phyloP scores from a whole-genome alignment of 2,888 invertebrate genomes.

The Drosophila anomalipes region DNA sequence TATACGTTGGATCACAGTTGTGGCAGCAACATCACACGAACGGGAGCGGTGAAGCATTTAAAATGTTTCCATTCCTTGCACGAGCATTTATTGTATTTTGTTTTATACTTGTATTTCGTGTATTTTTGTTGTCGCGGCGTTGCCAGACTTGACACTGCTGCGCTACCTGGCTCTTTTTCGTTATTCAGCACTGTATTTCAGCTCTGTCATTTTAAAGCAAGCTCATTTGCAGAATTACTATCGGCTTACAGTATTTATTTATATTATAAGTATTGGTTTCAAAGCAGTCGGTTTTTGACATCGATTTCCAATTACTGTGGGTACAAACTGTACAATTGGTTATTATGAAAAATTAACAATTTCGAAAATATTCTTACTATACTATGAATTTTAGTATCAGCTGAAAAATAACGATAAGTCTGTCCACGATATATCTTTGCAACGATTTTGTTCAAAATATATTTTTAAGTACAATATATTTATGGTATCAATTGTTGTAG shows the following conservation, averaged over 20 bases:
- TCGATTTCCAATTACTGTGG: not conserved
- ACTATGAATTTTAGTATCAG: not conserved
- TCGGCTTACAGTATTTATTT: not conserved
- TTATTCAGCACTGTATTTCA: slow-evolving; percentile 38
- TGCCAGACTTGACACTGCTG: slow-evolving; percentile 30
- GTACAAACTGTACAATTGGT: not conserved
- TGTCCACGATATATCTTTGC: not conserved
- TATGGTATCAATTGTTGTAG: not conserved
- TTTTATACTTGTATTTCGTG: slow-evolving; percentile 66
- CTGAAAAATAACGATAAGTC: not conserved
- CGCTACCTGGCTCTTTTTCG: not conserved
- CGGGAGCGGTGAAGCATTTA: slow-evolving; percentile 56
- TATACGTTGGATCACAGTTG: slow-evolving; percentile 57
- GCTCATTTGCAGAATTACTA: not conserved
- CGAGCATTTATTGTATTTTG: slow-evolving; percentile 66
- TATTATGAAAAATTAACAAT: not conserved
- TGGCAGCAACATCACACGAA: slow-evolving; percentile 52
- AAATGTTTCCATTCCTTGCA: slow-evolving; percentile 61
- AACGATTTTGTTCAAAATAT: not conserved
- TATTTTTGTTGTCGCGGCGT: slow-evolving; percentile 61
- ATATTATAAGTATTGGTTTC: not conserved
- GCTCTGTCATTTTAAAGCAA: not conserved
- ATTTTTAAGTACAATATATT: not conserved
- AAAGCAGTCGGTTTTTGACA: not conserved
- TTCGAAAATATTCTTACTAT: no score